Evolutionary conservation across 1,140 invertebrate genomes (phyloP), one percentile per base, ranked within the genome.

Genomic region (Camponotus floridanus): DNA sequence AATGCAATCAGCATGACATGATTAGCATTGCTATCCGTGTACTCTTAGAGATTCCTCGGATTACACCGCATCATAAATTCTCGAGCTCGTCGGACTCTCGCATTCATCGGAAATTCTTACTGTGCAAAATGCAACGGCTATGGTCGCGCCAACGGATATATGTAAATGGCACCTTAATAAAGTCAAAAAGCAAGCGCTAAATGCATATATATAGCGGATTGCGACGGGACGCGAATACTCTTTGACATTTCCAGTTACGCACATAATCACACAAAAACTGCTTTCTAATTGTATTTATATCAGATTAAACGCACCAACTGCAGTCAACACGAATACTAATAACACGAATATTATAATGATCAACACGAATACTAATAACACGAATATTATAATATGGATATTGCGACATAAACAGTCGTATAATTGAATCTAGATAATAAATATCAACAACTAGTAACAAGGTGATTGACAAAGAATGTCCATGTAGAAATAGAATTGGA

Each of bases 111-210:
- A 70, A 80, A 80, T 80, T 80, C 78, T 80, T 80, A 80, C 48
- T 70, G 78, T 80, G 65, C 48, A 42, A 80, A 70, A 80, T 55
- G 78, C 64, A 59, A 26, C 36, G 48, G 42, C 36, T 57, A 68
- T 42, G 21, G 64, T 70, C 6, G 65, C 45, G 31, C 48, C 48
- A 70, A 70, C 64, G 64, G 33, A 80, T 33, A n/a, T 80, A 80
- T 80, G 78, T 80, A 80, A 80, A 80, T 80, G 45, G 33, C 15
- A 36, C 48, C 55, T 73, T 83, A 73, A 83, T 73, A 73, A 39
- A 83, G 55, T 73, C 79, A 83, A 73, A 62, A 83, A 80, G 64
- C 26, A 83, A 83, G 62, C 39, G 55, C n/a, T 83, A 83, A 83
- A 83, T 73, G 36, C 65, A 73, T 83, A 62, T 83, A 62, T 42